Evolutionary conservation across 1,140 invertebrate species (phyloP).

Genomic region (Cotesia typhae): DNA sequence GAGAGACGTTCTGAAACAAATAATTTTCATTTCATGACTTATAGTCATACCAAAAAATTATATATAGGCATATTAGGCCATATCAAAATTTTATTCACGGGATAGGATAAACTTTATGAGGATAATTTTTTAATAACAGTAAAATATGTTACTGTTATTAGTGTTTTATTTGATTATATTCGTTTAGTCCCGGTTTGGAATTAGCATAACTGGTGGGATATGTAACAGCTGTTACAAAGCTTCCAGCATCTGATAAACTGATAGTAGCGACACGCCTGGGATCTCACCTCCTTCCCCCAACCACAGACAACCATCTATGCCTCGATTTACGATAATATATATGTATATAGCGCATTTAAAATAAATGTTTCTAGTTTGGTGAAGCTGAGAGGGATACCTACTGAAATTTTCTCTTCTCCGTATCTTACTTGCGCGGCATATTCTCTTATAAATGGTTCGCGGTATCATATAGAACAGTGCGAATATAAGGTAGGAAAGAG

Average conservation of each 20-base stretch:
- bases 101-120: conserved; percentile 16
- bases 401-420: not conserved
- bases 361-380: not conserved
- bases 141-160: too few species aligned
- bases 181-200: conserved; percentile 41
- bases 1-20: too few species aligned
- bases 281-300: conserved; percentile 17
- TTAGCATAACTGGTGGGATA: conserved; percentile 56
- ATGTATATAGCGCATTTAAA: conserved; percentile 9
- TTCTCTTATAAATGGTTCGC: not conserved
- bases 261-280: conserved; percentile 54
- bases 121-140: too few species aligned
- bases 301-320: conserved; percentile 1
- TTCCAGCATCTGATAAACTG: conserved; percentile 62
- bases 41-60: too few species aligned
- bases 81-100: too few species aligned
- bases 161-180: conserved; percentile 16
- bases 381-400: not conserved
- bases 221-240: conserved; percentile 58
- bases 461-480: too few species aligned
- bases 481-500: too few species aligned
- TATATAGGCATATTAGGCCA: too few species aligned
- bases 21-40: too few species aligned
- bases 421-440: not conserved
- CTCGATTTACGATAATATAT: too few species aligned